These are phyloP conservation scores for Alcedo atthis DNA, from an alignment of 2,797 vertebrate genomes.

Conservation along the genomic window DNA sequence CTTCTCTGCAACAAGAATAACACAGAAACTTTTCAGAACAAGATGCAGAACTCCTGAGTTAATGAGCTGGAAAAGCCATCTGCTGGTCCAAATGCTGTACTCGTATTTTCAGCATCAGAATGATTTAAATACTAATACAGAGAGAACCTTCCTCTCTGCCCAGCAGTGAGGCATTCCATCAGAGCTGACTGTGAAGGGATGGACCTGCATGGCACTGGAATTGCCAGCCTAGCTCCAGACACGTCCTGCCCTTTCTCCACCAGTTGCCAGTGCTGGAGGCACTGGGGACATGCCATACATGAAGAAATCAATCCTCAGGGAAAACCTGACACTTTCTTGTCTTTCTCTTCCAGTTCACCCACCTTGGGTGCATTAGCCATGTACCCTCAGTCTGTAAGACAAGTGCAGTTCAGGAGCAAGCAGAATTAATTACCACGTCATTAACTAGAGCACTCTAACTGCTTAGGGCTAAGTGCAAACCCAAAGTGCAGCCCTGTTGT, in stretches of 20 bases:
- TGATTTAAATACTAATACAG: not conserved
- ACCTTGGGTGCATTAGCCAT: not conserved
- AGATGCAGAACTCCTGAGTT: not conserved
- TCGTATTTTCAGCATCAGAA: not conserved
- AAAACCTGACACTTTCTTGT: not conserved
- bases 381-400: not conserved
- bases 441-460: not conserved
- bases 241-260: not conserved
- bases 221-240: not conserved
- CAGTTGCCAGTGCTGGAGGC: rapidly evolving
- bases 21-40: not conserved
- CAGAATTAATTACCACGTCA: slow-evolving; percentile 17
- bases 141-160: not conserved
- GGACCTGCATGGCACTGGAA: not conserved
- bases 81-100: not conserved
- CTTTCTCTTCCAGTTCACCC: not conserved
- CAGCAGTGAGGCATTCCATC: not conserved
- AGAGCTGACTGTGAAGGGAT: not conserved
- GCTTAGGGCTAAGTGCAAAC: not conserved
- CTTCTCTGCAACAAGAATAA: not conserved
- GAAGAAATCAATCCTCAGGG: not conserved
- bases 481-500: not conserved
- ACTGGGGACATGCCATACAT: rapidly evolving
- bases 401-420: not conserved
- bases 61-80: not conserved